Evolutionary conservation across 2,888 invertebrate species (phyloP).

Genomic region (Sycophila texana): DNA sequence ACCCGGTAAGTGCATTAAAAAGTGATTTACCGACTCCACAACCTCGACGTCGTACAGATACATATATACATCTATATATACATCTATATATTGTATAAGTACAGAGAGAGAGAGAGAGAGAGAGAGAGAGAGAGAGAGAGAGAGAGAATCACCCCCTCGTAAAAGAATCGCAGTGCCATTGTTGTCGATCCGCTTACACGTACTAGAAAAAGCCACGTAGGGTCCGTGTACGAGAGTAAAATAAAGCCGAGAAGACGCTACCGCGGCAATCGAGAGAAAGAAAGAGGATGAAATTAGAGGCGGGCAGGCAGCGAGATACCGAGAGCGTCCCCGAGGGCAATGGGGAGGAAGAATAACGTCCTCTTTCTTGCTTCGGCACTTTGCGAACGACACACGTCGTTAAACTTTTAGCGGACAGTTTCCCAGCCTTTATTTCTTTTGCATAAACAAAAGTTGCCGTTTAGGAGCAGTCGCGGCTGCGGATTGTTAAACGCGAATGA

Average conservation of each 20-base stretch:
- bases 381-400: not conserved
- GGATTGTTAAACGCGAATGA: not conserved
- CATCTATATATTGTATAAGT: too few species aligned
- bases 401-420: not conserved
- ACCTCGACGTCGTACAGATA: not conserved
- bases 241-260: not conserved
- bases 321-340: not conserved
- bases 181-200: too few species aligned
- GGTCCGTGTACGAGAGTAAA: not conserved
- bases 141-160: too few species aligned
- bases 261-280: not conserved
- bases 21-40: slow-evolving; percentile 9
- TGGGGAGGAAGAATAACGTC: not conserved
- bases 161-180: too few species aligned
- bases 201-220: too few species aligned
- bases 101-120: too few species aligned
- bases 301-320: not conserved
- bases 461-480: not conserved
- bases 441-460: not conserved
- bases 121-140: too few species aligned
- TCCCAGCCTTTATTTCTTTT: not conserved
- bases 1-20: not conserved
- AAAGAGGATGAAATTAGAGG: slow-evolving; percentile 8
- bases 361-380: not conserved
- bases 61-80: too few species aligned